Evolutionary conservation across 2,888 invertebrate genomes (phyloP).

Genomic region (Volucella inanis): DNA sequence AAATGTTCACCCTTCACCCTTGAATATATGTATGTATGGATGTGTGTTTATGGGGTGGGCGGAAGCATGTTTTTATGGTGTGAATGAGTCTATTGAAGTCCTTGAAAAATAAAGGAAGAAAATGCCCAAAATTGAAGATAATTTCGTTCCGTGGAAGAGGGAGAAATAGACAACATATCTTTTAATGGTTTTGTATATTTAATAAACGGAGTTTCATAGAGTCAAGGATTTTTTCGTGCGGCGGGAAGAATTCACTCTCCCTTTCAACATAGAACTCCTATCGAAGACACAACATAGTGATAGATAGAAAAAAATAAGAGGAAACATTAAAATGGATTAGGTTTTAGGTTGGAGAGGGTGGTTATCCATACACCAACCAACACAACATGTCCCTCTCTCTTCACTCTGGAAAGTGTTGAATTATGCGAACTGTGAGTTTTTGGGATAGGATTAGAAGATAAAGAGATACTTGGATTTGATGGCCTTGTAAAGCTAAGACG

Average conservation of each 20-base stretch:
- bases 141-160: conserved; percentile 36
- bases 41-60: background rate
- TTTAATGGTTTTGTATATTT: conserved; percentile 69
- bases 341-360: conserved; percentile 17
- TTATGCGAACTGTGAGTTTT: conserved; percentile 37
- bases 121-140: conserved; percentile 49
- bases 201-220: conserved; percentile 43
- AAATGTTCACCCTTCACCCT: conserved; percentile 67
- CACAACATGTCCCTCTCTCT: no score
- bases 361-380: background rate
- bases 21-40: background rate
- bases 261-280: no score
- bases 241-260: background rate
- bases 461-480: conserved; percentile 52
- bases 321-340: conserved; percentile 57
- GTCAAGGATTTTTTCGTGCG: background rate
- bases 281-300: background rate
- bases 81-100: conserved; percentile 39
- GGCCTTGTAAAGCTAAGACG: conserved; percentile 55
- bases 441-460: conserved; percentile 40
- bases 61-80: background rate
- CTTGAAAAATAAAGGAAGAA: conserved; percentile 43
- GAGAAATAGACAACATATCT: conserved; percentile 64
- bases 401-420: conserved; percentile 23
- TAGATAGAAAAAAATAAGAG: background rate